A percentile compares a stretch with the other conserved stretches of the same genome.
Conservation (phyloP, 2,797 vertebrate genomes). For the Lateolabrax maculatus region DNA sequence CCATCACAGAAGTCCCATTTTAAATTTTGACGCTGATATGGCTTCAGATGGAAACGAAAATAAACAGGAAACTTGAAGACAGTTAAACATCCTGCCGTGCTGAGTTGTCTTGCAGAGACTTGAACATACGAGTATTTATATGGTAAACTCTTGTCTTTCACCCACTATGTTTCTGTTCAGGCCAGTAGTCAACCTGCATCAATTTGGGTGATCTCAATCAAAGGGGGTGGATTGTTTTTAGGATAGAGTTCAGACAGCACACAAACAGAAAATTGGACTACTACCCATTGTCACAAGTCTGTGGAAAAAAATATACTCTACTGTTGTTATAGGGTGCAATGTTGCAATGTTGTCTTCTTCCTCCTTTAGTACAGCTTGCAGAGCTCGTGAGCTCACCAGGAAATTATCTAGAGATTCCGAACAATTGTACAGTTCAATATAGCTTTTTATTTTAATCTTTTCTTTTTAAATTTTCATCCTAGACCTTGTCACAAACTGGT, state of each 20-base stretch:
- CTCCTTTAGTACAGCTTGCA: conserved; percentile 87
- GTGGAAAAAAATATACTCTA: conserved; percentile 84
- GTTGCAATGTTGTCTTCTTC: conserved; percentile 87
- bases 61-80: conserved; percentile 20
- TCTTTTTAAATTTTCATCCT: conserved; percentile 74
- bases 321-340: conserved; percentile 89
- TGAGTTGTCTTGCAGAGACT: conserved; percentile 44
- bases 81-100: conserved; percentile 25
- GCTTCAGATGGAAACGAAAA: conserved; percentile 21
- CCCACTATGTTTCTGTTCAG: conserved; percentile 40
- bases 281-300: conserved; percentile 86
- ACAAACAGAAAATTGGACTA: conserved; percentile 87
- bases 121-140: background rate
- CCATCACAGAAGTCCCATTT: conserved; percentile 5
- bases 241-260: conserved; percentile 73
- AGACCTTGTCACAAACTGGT: conserved; percentile 86
- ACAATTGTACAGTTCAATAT: conserved; percentile 95
- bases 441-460: conserved; percentile 57
- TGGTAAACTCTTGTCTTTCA: conserved; percentile 18
- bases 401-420: conserved; percentile 89
- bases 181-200: conserved; percentile 47
- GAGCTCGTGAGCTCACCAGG: conserved; percentile 84
- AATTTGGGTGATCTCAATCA: conserved; percentile 13
- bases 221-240: conserved; percentile 18
- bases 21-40: background rate